Percentiles rank a stretch among this genome's conserved stretches.
phyloP scores from a whole-genome alignment of 2,797 vertebrate genomes.

The Pelochelys cantorii region DNA sequence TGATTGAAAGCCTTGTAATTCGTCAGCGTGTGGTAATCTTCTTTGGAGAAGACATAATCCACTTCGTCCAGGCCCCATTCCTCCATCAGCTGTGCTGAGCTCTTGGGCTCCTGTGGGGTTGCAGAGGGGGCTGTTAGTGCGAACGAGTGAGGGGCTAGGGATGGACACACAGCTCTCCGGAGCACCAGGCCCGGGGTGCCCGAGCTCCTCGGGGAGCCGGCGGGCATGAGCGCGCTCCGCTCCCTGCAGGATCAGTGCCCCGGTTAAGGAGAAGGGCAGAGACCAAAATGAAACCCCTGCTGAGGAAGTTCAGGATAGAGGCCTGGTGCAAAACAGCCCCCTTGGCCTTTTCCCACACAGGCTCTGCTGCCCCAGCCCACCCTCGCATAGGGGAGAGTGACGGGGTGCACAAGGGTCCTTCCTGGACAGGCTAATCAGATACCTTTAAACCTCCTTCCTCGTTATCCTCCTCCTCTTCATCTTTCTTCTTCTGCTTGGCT shows the following conservation, averaged over 20 bases:
- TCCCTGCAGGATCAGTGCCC: no score
- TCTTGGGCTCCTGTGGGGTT: constrained; percentile 91
- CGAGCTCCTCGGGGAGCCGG: neutral
- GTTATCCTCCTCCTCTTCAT: constrained; percentile 89
- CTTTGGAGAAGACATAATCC: constrained; percentile 94
- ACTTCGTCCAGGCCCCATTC: constrained; percentile 98
- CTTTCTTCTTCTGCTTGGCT: constrained; percentile 91
- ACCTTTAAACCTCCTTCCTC: constrained; percentile 85
- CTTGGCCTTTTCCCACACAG: neutral
- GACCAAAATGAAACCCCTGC: neutral
- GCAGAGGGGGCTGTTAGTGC: neutral
- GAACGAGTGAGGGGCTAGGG: fast-evolving
- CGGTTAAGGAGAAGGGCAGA: neutral
- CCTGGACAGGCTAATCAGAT: fast-evolving
- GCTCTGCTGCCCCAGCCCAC: neutral
- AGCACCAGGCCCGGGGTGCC: neutral
- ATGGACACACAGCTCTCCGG: neutral
- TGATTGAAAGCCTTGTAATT: constrained; percentile 99
- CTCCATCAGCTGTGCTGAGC: constrained; percentile 94
- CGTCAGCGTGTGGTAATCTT: constrained; percentile 96
- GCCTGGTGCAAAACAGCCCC: neutral
- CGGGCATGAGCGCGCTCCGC: neutral
- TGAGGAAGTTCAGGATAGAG: neutral
- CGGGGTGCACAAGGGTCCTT: neutral
- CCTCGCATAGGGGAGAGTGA: neutral